Percentiles rank a stretch among this genome's conserved stretches.
phyloP scores from a whole-genome alignment of 1,140 invertebrate species.

The Bombus haemorrhoidalis region DNA sequence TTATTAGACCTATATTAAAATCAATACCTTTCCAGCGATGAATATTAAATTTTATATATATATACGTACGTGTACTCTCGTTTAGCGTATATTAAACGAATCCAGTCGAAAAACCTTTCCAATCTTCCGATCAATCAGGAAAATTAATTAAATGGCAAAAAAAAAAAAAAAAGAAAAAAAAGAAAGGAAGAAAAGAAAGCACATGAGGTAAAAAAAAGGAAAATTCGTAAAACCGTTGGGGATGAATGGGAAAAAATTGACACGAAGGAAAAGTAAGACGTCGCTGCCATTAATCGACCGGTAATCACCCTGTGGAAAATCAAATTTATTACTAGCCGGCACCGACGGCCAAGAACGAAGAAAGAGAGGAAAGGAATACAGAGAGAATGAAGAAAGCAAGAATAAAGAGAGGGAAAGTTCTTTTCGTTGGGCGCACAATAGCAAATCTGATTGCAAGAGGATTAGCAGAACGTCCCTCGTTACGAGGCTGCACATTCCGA shows the following conservation, averaged over 20 bases:
- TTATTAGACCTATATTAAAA: background rate
- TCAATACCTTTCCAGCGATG: background rate
- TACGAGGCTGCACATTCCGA: conserved; percentile 38
- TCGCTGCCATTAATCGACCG: conserved; percentile 17
- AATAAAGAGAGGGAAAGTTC: background rate
- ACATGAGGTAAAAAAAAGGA: background rate
- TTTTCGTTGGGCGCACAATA: conserved; percentile 18
- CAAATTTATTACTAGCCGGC: conserved; percentile 28
- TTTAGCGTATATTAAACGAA: background rate
- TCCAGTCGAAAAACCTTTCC: background rate
- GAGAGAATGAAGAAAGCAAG: background rate
- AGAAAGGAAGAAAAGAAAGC: background rate
- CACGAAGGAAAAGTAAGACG: background rate
- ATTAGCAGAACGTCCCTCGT: conserved; percentile 51
- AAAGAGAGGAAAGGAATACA: no score
- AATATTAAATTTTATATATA: conserved; percentile 6
- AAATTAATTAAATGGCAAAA: background rate
- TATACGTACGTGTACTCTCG: background rate
- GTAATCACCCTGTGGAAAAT: conserved; percentile 27
- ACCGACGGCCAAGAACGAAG: background rate
- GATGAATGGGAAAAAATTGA: background rate
- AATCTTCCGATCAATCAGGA: background rate
- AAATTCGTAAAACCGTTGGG: background rate
- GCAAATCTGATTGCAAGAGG: conserved; percentile 36
- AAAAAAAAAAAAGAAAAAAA: no score